Evolutionary conservation across 2,888 invertebrate genomes (phyloP).

Genomic region (Calameuta idolon): DNA sequence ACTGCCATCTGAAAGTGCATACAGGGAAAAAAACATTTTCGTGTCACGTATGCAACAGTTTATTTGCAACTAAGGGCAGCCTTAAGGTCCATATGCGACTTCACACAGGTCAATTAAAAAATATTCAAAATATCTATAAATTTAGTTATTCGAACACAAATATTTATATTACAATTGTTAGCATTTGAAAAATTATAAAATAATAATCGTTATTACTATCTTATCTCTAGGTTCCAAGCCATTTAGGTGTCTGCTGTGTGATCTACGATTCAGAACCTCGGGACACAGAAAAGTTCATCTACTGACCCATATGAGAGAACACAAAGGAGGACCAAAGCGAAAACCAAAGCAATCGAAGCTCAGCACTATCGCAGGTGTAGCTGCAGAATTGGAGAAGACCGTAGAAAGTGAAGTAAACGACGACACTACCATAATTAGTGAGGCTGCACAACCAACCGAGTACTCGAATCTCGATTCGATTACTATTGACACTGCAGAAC

Average conservation of each 20-base stretch:
- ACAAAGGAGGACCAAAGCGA: slow-evolving; percentile 37
- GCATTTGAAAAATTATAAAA: slow-evolving; percentile 11
- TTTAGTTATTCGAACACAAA: slow-evolving; percentile 6
- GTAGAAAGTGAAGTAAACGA: slow-evolving; percentile 11
- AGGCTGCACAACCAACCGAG: slow-evolving; percentile 17
- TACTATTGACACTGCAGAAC: slow-evolving; percentile 40
- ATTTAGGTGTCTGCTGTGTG: slow-evolving; percentile 73
- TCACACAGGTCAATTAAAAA: slow-evolving; percentile 69
- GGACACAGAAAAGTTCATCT: slow-evolving; percentile 77
- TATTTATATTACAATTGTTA: slow-evolving; percentile 11
- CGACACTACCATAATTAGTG: slow-evolving; percentile 11
- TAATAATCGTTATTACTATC: slow-evolving; percentile 5
- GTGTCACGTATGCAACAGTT: slow-evolving; percentile 74
- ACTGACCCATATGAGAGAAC: slow-evolving; percentile 67
- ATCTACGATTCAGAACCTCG: slow-evolving; percentile 74
- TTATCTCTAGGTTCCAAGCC: slow-evolving; percentile 69
- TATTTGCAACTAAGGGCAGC: slow-evolving; percentile 76
- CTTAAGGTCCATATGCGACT: slow-evolving; percentile 77
- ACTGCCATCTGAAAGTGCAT: slow-evolving; percentile 74
- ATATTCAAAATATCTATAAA: background rate
- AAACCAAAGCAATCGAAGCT: slow-evolving; percentile 44
- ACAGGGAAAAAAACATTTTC: slow-evolving; percentile 70
- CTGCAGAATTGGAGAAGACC: slow-evolving; percentile 33
- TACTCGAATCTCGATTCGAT: slow-evolving; percentile 43
- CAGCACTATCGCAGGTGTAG: slow-evolving; percentile 43